A percentile compares a stretch with the other conserved stretches of the same genome.
These are phyloP conservation scores for Champsocephalus esox DNA, from an alignment of 2,797 vertebrate species.

Conservation along the genomic window DNA sequence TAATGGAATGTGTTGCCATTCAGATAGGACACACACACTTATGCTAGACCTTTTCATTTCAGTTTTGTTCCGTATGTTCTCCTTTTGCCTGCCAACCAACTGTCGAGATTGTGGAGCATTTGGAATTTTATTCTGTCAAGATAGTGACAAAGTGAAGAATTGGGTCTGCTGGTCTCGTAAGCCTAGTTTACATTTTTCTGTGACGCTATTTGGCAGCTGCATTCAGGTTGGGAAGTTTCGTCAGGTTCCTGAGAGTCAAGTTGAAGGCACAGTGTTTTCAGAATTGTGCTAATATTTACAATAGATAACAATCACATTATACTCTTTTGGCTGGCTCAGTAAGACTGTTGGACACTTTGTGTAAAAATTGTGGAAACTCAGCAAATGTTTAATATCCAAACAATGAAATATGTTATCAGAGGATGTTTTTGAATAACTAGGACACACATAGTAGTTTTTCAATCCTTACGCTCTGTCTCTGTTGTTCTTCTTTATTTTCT, in stretches of 20 bases:
- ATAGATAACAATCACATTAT: constrained; percentile 64
- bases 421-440: constrained; percentile 15
- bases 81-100: constrained; percentile 33
- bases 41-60: constrained; percentile 36
- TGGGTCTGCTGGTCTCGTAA: constrained; percentile 48
- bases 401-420: constrained; percentile 53
- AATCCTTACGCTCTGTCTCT: neutral
- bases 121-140: constrained; percentile 43
- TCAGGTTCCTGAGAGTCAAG: constrained; percentile 52
- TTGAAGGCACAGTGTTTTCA: constrained; percentile 58
- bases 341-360: constrained; percentile 34
- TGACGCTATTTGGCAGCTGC: constrained; percentile 49
- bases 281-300: constrained; percentile 73
- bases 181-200: constrained; percentile 53
- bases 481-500: constrained; percentile 18
- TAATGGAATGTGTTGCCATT: constrained; percentile 44
- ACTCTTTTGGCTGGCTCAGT: constrained; percentile 18
- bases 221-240: constrained; percentile 37
- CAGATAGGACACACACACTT: constrained; percentile 39
- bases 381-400: constrained; percentile 55
- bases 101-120: constrained; percentile 41
- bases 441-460: neutral
- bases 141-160: constrained; percentile 48
- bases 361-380: constrained; percentile 30
- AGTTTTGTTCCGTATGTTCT: constrained; percentile 44